phyloP scores from a whole-genome alignment of 2,888 invertebrate species.

The Dolichomitus sp. region DNA sequence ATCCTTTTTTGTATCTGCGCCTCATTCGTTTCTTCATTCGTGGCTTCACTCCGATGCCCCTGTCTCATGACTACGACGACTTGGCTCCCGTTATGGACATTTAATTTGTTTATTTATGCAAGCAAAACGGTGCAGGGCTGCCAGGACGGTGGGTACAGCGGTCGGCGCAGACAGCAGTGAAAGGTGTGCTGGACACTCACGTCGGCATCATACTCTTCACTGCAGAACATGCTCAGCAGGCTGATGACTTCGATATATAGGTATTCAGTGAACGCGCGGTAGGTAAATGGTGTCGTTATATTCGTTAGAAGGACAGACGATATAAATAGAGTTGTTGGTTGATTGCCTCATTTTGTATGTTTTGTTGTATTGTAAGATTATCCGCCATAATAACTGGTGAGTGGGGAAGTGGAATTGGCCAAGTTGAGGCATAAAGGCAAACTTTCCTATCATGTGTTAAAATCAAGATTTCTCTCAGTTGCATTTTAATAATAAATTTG shows the following conservation, averaged over 20 bases:
- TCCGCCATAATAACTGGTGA: background rate
- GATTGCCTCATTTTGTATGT: background rate
- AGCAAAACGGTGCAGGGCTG: slow-evolving; percentile 52
- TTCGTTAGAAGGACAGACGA: background rate
- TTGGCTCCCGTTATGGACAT: slow-evolving; percentile 65
- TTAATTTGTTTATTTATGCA: slow-evolving; percentile 68
- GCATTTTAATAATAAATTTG: background rate
- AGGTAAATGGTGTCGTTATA: slow-evolving; percentile 16
- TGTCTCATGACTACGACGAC: slow-evolving; percentile 6
- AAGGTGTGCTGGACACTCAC: slow-evolving; percentile 53
- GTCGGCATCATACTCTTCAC: background rate
- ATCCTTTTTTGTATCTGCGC: background rate
- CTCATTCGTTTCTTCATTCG: slow-evolving; percentile 6
- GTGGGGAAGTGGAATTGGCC: background rate
- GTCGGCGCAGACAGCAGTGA: slow-evolving; percentile 36
- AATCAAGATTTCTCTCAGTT: background rate
- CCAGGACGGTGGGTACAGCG: slow-evolving; percentile 29
- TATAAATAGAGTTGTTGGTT: slow-evolving; percentile 15
- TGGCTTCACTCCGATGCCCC: slow-evolving; percentile 39
- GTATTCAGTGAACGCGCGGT: background rate
- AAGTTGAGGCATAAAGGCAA: background rate
- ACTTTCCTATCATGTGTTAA: background rate
- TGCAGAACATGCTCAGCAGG: slow-evolving; percentile 3
- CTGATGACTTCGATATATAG: slow-evolving; percentile 17
- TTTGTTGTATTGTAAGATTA: background rate